Conservation (phyloP, 1,140 invertebrate genomes). For the Drosophila leontia region DNA sequence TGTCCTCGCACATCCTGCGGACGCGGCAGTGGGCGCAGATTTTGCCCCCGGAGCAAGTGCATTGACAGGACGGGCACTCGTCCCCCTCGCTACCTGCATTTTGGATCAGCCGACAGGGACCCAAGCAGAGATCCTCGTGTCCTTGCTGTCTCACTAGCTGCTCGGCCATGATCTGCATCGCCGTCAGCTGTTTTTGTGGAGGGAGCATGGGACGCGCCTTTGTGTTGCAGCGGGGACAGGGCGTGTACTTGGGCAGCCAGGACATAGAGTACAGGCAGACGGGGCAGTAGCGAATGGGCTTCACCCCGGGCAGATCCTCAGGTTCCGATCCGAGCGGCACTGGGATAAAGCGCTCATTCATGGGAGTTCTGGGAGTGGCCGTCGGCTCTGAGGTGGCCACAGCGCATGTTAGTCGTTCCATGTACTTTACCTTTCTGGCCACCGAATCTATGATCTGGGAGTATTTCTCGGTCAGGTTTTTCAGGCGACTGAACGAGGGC, state of each 20-base stretch:
- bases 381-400: too few species aligned
- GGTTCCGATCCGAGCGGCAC: conserved; percentile 22
- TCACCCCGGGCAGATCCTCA: conserved; percentile 19
- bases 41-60: conserved; percentile 54
- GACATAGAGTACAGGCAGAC: conserved; percentile 65
- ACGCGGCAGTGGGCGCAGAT: conserved; percentile 70
- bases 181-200: background rate
- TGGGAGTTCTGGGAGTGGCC: background rate
- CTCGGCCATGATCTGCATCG: conserved; percentile 45
- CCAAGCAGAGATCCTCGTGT: conserved; percentile 28
- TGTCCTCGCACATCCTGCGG: conserved; percentile 53
- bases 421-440: background rate
- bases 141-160: conserved; percentile 7
- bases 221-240: conserved; percentile 55
- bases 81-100: background rate
- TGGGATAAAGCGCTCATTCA: conserved; percentile 21
- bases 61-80: conserved; percentile 26
- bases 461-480: conserved; percentile 12
- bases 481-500: conserved; percentile 1
- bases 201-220: conserved; percentile 37
- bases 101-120: conserved; percentile 14
- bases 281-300: conserved; percentile 60
- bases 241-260: conserved; percentile 63
- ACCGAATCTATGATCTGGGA: conserved; percentile 25
- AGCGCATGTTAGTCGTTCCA: background rate